Base-by-base conservation (phyloP, 1,140 invertebrate genomes). In the Muscidifurax raptorellus region DNA sequence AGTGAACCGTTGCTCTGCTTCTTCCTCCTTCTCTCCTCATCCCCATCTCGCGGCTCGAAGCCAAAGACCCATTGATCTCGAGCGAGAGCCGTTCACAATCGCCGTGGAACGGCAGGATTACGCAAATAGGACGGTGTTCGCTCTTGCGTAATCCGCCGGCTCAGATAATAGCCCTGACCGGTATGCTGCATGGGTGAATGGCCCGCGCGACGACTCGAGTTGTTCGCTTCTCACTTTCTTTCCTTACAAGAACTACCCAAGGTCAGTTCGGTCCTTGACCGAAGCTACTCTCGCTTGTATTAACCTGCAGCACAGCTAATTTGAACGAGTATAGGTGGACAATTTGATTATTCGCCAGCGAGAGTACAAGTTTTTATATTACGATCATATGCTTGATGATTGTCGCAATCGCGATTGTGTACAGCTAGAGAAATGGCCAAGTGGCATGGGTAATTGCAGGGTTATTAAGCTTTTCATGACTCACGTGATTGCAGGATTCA, bases 231-330 rank as follows among this genome's bases (percentile, higher is more conserved):
- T n/a, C 71, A 36, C 71, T 74, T 36, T 74, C 71, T 40, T 40
- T 74, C 30, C 71, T 40, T 5, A 22, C 71, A 13, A 30, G 32
- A 22, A 74, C 22, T 7, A 12, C n/a, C 25, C 74, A 76, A 76
- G 74, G 74, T 52, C 74, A 76, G 74, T 0, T n/a, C 28, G 74
- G 30, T 74, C 32, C 71, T 40, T 30, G 71, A 74, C 71, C 66
- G 25, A 69, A 30, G 28, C 9, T 27, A 18, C 47, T 52, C 15
- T 52, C 13, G 47, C 47, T 18, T 9, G 47, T 22, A 18, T 40
- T 40, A 40, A 18, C 47, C 1, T 18, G 44, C 44, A 15, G 44
- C 13, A 18, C 44, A 47, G 44, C 44, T 18, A 0, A 47, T 3
- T n/a, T n/a, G n/a, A n/a, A n/a, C n/a, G n/a, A n/a, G n/a, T n/a